Evolutionary conservation across 2,888 invertebrate genomes (phyloP), one percentile per base, ranked within the genome.

Genomic region (Acronicta alni): DNA sequence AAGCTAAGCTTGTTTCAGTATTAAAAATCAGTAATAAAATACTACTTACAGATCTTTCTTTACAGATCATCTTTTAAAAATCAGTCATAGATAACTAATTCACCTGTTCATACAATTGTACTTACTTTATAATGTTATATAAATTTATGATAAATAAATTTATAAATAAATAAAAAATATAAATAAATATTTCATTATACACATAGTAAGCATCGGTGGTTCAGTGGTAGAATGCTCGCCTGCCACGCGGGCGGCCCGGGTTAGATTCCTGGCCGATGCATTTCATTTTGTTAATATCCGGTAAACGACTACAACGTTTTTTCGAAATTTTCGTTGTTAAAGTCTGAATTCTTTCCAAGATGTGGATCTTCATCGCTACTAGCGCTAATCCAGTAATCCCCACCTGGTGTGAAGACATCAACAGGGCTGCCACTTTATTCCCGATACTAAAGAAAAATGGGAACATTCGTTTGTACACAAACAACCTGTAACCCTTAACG

Each of bases 151-250:
- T n/a, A n/a, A n/a, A n/a, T n/a, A n/a, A n/a, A n/a, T n/a, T n/a
- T 9, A 32, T 51, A 20, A 49, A 65, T 42, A 8, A 44, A 7
- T 23, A 20, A 47, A 20, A 16, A 35, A 68, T 23, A 0, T 9
- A 16, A 0, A n/a, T 38, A 20, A 18, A 43, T 45, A 59, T 52
- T 75, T 58, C 18, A 0, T 0, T 0, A 0, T 0, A 0, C 0
- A 0, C 0, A 0, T 0, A 0, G 7, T 3, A 62, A 90, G 91
- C 92, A 93, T 92, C 92, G 92, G 89, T 92, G 92, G 92, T 93
- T 92, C 92, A 93, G 92, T 92, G 93, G 91, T 92, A 93, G 91
- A 92, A 93, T 93, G 92, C 91, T 93, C 91, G 92, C 91, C 91
- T 92, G 93, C 91, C n/a, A 92, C 91, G 92, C 91, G 91, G 92